Evolutionary conservation across 2,797 vertebrate species (phyloP), one percentile per base, ranked within the genome.

Genomic region (Syngnathus acus): DNA sequence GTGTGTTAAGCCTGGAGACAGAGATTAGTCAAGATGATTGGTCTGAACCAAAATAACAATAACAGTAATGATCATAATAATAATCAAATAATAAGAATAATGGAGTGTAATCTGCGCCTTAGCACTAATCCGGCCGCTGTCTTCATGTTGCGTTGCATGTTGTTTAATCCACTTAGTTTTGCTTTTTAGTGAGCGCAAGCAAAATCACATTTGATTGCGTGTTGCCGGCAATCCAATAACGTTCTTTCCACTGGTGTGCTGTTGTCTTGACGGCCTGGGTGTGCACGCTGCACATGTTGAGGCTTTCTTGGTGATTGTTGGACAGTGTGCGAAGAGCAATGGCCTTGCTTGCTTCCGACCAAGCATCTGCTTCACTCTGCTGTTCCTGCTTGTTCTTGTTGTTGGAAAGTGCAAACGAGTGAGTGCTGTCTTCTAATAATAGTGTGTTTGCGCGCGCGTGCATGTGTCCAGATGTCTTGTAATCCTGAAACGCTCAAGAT

Each of bases 201-300:
- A 90, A 93, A 91, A 92, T 89, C 90, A 85, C 84, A 90, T 89
- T 92, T 91, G 78, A 87, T 89, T 87, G 86, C 80, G 50, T 9
- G 19, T n/a, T 3, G 48, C 7, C 8, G 3, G 50, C 54, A 37
- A 32, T 57, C 54, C 54, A 37, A 57, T 57, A 57, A 57, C 54
- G 11, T 13, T 32, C 6, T n/a, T 9, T 21, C n/a, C 47, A 14
- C 26, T 32, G 26, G 50, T 10, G 50, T 21, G 7, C 14, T 6
- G 47, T 6, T 19, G 16, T 48, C 16, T 17, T 1, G 47, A 6
- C 19, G 47, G 16, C 14, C 4, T 47, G 11, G 17, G 16, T 6
- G 47, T 19, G 47, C 6, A 6, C 2, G 14, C 17, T 19, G 47
- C 17, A 2, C 17, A 2, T 19, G 47, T 48, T 6, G 16, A 19